Evolutionary conservation across 1,140 invertebrate genomes (phyloP), one percentile per base, ranked within the genome.

Genomic region (Bilobella aurantiaca): DNA sequence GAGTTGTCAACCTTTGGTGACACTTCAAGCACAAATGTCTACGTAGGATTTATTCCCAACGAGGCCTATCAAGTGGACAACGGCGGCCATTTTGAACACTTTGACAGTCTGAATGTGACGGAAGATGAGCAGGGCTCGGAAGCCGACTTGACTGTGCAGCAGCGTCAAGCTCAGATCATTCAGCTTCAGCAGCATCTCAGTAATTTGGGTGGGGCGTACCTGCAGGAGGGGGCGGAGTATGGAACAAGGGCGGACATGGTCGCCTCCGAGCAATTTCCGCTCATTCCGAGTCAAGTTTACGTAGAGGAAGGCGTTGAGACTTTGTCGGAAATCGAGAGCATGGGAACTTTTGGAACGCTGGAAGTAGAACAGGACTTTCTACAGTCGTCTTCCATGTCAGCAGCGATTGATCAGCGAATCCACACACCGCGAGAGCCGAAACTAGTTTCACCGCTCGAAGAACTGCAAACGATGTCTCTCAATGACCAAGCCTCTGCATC

Each of bases 321-420:
- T 25, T 42, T 67, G n/a, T 67, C 66, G 1, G 62, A 64, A 21
- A 42, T 64, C 25, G 62, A 63, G 58, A 59, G 58, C 32, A 59
- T 59, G 28, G 31, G 58, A 30, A 59, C 29, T 5, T 34, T 59
- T 34, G 58, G 31, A 34, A 8, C 23, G 58, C 5, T 59, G 3
- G 58, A 34, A 12, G 31, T 34, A 5, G 58, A 59, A 59, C 23
- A 53, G 5, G 49, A 53, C 8, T 16, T 16, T 16, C 23, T 53
- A 8, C 12, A 16, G 14, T 53, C 49, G 23, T 23, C 49, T 14
- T 53, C 49, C 14, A 23, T 53, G 49, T 53, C 49, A 14, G 12
- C 14, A 53, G 49, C 12, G 25, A 23, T 53, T 5, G 49, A 53
- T 8, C 49, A 53, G 49, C 14, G 21, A 23, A 53, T 53, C 49